Evolutionary conservation across 2,113 vertebrate species (phyloP).

Genomic region (Chloropsis cyanopogon): DNA sequence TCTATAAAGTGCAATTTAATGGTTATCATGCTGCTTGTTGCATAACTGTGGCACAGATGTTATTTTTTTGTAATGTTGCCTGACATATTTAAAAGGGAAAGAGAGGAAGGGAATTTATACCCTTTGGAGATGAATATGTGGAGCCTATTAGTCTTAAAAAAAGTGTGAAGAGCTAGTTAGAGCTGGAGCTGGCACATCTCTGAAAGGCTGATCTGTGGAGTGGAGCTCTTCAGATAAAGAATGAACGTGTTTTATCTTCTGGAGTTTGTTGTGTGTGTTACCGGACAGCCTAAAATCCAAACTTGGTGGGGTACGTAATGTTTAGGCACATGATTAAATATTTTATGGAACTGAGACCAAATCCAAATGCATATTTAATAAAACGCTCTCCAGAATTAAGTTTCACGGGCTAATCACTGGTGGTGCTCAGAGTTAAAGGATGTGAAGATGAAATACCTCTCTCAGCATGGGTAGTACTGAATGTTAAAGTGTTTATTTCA

Average conservation of each 20-base stretch:
- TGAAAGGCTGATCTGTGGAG: constrained; percentile 9
- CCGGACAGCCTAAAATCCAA: background rate
- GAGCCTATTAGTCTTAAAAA: constrained; percentile 53
- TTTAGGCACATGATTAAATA: background rate
- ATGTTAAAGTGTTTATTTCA: background rate
- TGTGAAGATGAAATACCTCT: background rate
- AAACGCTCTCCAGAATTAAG: background rate
- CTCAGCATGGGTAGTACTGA: background rate
- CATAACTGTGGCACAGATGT: constrained; percentile 44
- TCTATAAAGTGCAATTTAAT: background rate
- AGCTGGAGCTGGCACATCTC: background rate
- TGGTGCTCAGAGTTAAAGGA: background rate
- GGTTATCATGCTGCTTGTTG: constrained; percentile 8
- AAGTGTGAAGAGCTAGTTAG: constrained; percentile 59
- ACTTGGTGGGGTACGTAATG: background rate
- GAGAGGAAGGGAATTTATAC: constrained; percentile 33
- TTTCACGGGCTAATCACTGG: background rate
- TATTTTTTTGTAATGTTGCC: constrained; percentile 37
- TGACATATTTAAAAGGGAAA: constrained; percentile 23
- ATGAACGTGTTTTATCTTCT: background rate
- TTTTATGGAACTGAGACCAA: background rate
- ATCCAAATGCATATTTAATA: background rate
- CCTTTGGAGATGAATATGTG: constrained; percentile 37
- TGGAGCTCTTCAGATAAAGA: constrained; percentile 3
- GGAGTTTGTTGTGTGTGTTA: background rate